phyloP scores from a whole-genome alignment of 2,888 invertebrate genomes.

The Phaedon cochleariae region DNA sequence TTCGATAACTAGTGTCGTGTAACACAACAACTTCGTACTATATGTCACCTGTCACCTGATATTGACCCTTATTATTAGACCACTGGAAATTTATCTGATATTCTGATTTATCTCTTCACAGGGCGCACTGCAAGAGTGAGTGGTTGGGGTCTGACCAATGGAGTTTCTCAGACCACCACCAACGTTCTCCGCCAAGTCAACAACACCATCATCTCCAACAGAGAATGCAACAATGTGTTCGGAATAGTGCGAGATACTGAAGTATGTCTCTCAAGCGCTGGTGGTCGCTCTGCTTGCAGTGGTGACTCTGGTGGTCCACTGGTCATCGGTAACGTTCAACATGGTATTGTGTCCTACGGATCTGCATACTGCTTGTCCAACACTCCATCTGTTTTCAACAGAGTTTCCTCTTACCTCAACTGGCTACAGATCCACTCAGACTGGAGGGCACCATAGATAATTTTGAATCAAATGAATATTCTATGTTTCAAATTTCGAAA shows the following conservation, averaged over 20 bases:
- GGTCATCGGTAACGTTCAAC: slow-evolving; percentile 25
- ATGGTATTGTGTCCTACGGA: slow-evolving; percentile 38
- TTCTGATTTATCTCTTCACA: neutral
- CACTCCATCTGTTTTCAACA: slow-evolving; percentile 33
- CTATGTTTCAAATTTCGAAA: no score
- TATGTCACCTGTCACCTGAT: no score
- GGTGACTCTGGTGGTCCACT: slow-evolving; percentile 43
- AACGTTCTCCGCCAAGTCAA: slow-evolving; percentile 31
- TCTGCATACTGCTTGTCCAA: slow-evolving; percentile 22
- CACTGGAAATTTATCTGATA: no score
- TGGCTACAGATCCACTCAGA: slow-evolving; percentile 28
- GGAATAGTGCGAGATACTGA: slow-evolving; percentile 18
- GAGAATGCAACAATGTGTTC: slow-evolving; percentile 22
- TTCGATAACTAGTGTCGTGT: no score
- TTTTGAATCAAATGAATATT: no score
- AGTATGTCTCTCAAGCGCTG: slow-evolving; percentile 33
- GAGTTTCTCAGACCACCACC: slow-evolving; percentile 17
- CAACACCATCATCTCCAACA: slow-evolving; percentile 32
- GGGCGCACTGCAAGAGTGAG: slow-evolving; percentile 33
- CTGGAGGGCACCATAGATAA: slow-evolving; percentile 1
- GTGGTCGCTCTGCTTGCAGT: slow-evolving; percentile 28
- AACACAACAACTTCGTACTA: no score
- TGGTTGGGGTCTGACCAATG: slow-evolving; percentile 40
- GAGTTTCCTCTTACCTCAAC: slow-evolving; percentile 30
- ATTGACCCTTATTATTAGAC: no score